Conservation (phyloP, 2,888 invertebrate genomes). For the Limnephilus rhombicus region DNA sequence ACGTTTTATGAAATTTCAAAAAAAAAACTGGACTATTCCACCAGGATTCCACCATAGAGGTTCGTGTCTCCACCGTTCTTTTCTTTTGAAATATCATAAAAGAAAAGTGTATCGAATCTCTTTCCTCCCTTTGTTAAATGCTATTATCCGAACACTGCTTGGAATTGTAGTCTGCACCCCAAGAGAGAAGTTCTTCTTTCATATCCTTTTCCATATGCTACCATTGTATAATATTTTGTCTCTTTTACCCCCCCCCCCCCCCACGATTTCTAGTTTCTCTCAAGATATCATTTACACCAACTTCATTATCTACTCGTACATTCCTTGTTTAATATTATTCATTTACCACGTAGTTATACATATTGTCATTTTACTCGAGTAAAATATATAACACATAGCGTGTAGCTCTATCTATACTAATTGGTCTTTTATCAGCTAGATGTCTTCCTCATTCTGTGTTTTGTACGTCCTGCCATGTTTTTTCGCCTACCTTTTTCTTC, state of each 20-base stretch:
- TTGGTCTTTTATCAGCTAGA: neutral
- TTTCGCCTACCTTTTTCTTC: neutral
- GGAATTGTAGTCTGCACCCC: slow-evolving; percentile 49
- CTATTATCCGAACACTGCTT: slow-evolving; percentile 56
- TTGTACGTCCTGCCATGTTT: too few species aligned
- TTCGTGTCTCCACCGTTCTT: neutral
- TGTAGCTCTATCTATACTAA: neutral
- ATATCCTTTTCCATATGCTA: slow-evolving; percentile 9
- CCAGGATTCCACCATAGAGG: neutral
- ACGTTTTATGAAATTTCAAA: neutral
- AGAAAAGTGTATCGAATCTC: slow-evolving; percentile 62
- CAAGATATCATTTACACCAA: neutral
- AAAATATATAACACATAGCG: neutral
- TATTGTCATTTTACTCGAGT: neutral
- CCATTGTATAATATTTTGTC: neutral
- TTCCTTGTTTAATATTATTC: neutral
- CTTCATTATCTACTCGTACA: neutral
- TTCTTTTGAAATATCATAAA: slow-evolving; percentile 63
- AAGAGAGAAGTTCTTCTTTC: neutral
- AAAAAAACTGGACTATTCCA: neutral
- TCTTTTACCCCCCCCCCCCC: neutral
- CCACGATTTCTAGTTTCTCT: slow-evolving; percentile 21
- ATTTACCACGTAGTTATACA: neutral
- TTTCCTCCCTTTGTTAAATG: slow-evolving; percentile 59
- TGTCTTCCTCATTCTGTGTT: neutral